A percentile compares a stretch with the other conserved stretches of the same genome.
These are phyloP conservation scores for Macrotus californicus DNA, from an alignment of 2,113 vertebrate species.

Conservation along the genomic window DNA sequence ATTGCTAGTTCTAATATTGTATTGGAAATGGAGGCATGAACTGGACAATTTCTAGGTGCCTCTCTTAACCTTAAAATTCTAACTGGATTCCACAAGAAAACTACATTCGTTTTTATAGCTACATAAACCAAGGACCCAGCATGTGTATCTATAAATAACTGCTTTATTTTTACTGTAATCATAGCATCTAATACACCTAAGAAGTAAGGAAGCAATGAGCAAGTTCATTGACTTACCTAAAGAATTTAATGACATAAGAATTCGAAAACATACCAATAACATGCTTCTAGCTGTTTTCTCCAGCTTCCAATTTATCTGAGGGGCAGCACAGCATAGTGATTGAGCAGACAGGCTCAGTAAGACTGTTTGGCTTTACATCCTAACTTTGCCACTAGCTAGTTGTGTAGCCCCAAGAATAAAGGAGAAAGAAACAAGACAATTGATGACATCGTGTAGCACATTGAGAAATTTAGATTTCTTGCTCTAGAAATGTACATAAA, in stretches of 20 bases:
- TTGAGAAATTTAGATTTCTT: neutral
- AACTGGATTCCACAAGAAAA: neutral
- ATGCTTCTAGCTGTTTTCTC: neutral
- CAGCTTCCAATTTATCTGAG: neutral
- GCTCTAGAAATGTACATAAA: neutral
- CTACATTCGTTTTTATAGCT: neutral
- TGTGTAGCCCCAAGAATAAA: neutral
- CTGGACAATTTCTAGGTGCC: neutral
- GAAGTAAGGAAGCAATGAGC: neutral
- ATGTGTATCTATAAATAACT: neutral
- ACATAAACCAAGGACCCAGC: neutral
- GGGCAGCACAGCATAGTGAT: accelerated
- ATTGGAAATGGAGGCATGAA: neutral
- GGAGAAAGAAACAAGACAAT: neutral
- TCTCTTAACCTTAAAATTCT: neutral
- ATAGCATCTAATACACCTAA: neutral
- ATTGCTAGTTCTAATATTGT: neutral
- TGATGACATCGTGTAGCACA: accelerated
- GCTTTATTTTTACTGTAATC: neutral
- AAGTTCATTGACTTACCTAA: neutral
- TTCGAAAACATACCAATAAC: neutral
- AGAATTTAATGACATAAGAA: neutral
- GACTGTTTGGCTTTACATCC: neutral
- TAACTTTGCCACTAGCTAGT: neutral
- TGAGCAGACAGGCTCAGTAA: neutral